Base-by-base conservation (phyloP, 2,888 invertebrate genomes). In the Apamea monoglypha region DNA sequence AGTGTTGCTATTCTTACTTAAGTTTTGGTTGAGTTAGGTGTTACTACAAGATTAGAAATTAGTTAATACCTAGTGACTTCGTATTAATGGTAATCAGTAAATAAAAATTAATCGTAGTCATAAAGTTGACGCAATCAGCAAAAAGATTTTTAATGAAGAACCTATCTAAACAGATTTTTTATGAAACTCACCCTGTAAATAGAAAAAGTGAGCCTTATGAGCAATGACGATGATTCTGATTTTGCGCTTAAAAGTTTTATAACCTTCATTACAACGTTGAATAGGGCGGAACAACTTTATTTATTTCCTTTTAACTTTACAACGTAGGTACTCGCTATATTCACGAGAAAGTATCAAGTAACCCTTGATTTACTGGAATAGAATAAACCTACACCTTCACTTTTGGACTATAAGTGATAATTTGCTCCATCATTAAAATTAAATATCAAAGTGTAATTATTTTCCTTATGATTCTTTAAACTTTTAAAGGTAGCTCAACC, bases 1-100 rank as follows among this genome's bases (percentile, higher is more conserved):
- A n/a, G 4, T 69, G 21, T 72, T 61, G 63, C 50, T 59, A 44
- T 73, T 29, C 25, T 50, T 59, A 6, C n/a, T 40, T 53, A 10
- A 47, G 36, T 68, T 59, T 85, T 66, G n/a, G 10, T 47, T 71
- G 18, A 67, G 21, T 56, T n/a, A 56, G 56, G 12, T n/a, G n/a
- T 56, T 56, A 47, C 67, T 67, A 47, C 5, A 47, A 36, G 5
- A 47, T 78, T 44, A 18, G 7, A 14, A 50, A 36, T 32, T 8
- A 18, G 10, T 63, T 3, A 63, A 18, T 25, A 47, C 47, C 7
- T 53, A 59, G 3, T 32, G 21, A 32, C 10, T 66, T 36, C 25
- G 18, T 29, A 47, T 44, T n/a, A 21, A 68, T 44, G 8, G 8
- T 53, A 21, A 53, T 53, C 21, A 25, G 53, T 53, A 8, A 21